phyloP scores from a whole-genome alignment of 2,888 invertebrate genomes.

The Hipparchia sbordonii region DNA sequence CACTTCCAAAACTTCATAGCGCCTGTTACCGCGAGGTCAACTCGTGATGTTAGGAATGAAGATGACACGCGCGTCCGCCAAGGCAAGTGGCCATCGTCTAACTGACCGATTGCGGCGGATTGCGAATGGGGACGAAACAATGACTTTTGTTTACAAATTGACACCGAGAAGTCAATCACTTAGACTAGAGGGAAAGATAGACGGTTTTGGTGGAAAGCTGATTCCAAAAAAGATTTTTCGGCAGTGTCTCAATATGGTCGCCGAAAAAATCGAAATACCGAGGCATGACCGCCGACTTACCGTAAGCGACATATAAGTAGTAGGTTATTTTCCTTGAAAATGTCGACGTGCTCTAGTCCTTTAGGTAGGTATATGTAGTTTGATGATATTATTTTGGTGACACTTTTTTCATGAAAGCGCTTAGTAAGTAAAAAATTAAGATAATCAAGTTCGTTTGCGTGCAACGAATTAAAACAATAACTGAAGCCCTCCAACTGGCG shows the following conservation, averaged over 20 bases:
- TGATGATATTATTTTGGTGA: too few relatives aligned
- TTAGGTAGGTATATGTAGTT: too few relatives aligned
- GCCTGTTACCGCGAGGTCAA: constrained; percentile 48
- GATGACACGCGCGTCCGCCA: constrained; percentile 65
- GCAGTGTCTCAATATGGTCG: too few relatives aligned
- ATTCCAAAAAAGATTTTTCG: not conserved
- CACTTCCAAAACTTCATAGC: constrained; percentile 80
- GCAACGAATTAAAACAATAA: not conserved
- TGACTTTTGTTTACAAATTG: constrained; percentile 80
- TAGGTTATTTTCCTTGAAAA: too few relatives aligned
- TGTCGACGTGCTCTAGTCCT: too few relatives aligned
- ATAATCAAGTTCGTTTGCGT: not conserved
- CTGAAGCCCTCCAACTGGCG: constrained; percentile 26
- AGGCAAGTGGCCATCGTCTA: constrained; percentile 68
- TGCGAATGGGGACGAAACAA: constrained; percentile 65
- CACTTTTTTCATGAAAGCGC: too few relatives aligned
- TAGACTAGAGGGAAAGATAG: constrained; percentile 6
- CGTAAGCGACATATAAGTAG: too few relatives aligned
- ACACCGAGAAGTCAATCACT: constrained; percentile 67
- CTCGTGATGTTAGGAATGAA: constrained; percentile 40
- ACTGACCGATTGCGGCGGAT: constrained; percentile 60
- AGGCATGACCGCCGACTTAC: too few relatives aligned
- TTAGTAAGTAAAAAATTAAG: too few relatives aligned
- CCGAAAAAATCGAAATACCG: not conserved
- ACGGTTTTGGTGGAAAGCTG: not conserved